Evolutionary conservation across 2,888 invertebrate species (phyloP).

Genomic region (Nemoura dubitans): DNA sequence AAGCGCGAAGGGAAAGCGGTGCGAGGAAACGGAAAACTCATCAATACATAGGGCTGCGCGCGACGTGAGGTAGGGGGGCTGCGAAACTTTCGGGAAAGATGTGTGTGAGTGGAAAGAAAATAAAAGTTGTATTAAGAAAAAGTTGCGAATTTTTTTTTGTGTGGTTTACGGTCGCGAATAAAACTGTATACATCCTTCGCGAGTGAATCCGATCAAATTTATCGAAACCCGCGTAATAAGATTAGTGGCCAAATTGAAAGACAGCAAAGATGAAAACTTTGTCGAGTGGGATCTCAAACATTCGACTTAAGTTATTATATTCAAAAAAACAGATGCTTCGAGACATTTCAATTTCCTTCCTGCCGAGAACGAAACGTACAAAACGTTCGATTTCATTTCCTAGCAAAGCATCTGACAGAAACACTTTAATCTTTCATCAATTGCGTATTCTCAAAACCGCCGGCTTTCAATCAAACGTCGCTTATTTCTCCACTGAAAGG

Average conservation of each 20-base stretch:
- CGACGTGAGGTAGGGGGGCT: background rate
- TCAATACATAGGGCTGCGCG: background rate
- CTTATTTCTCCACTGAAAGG: background rate
- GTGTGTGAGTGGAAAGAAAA: background rate
- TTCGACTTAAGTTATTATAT: background rate
- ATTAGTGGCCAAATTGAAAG: slow-evolving; percentile 1
- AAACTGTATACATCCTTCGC: background rate
- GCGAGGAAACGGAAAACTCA: background rate
- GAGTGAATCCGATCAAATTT: background rate
- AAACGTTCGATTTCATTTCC: background rate
- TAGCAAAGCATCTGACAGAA: background rate
- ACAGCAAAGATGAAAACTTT: background rate
- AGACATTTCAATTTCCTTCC: background rate
- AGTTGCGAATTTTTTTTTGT: background rate
- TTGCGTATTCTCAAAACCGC: background rate
- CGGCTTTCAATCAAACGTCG: background rate
- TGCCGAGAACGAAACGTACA: background rate
- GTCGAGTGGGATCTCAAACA: background rate
- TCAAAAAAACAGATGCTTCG: background rate
- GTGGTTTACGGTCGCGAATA: background rate
- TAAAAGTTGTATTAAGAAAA: background rate
- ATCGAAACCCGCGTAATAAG: background rate
- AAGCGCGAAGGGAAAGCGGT: background rate
- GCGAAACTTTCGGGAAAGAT: background rate
- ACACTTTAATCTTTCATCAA: background rate